phyloP scores from a whole-genome alignment of 1,140 invertebrate species.

The Drosophila gunungcola region DNA sequence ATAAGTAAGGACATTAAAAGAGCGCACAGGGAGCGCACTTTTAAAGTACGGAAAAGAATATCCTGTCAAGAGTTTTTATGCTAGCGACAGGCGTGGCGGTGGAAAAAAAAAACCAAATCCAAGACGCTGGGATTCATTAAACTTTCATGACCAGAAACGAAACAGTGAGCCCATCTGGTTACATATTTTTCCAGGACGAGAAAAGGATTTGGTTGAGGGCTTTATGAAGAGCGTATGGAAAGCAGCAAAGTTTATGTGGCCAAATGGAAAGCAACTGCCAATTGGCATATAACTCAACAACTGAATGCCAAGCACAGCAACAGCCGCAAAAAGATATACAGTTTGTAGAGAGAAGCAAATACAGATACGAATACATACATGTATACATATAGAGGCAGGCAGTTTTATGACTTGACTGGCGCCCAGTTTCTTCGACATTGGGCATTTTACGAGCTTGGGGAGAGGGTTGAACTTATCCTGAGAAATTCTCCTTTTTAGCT shows the following conservation, averaged over 20 bases:
- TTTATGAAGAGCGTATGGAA: slow-evolving; percentile 41
- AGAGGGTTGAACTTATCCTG: slow-evolving; percentile 17
- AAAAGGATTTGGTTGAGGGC: slow-evolving; percentile 18
- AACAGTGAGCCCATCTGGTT: slow-evolving; percentile 48
- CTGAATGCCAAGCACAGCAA: slow-evolving; percentile 13
- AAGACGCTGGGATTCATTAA: slow-evolving; percentile 56
- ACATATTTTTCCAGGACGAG: slow-evolving; percentile 10
- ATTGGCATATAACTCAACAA: slow-evolving; percentile 69
- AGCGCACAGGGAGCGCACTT: slow-evolving; percentile 13
- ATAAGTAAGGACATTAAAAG: slow-evolving; percentile 64
- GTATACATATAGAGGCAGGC: slow-evolving; percentile 20
- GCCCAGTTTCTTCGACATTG: slow-evolving; percentile 61
- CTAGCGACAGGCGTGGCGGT: slow-evolving; percentile 18
- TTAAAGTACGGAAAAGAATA: slow-evolving; percentile 8
- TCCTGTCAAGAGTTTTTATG: slow-evolving; percentile 45
- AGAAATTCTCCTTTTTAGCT: slow-evolving; percentile 30
- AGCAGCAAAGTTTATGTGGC: slow-evolving; percentile 52
- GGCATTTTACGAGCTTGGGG: slow-evolving; percentile 52
- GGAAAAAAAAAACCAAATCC: slow-evolving; percentile 20
- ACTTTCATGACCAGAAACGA: slow-evolving; percentile 62
- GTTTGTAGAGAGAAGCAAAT: slow-evolving; percentile 3
- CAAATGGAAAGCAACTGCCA: slow-evolving; percentile 68
- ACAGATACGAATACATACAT: slow-evolving; percentile 22
- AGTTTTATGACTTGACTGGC: slow-evolving; percentile 67
- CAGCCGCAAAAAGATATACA: slow-evolving; percentile 39